Conservation (phyloP, 2,797 vertebrate species). For the Lacerta viridis region DNA sequence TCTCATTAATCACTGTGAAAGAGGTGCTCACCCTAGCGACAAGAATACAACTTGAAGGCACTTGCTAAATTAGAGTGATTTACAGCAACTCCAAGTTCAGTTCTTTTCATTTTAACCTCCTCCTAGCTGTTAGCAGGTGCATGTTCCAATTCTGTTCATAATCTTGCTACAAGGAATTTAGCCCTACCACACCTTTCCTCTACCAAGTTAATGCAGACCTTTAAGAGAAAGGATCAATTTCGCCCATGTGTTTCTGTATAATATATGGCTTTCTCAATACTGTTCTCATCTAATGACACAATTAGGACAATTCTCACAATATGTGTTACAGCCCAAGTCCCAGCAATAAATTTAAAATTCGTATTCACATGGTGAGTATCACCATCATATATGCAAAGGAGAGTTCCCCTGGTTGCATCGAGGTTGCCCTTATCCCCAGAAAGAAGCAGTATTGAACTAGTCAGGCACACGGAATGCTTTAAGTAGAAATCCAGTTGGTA, state of each 20-base stretch:
- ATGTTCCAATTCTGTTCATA: not conserved
- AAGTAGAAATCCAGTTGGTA: not conserved
- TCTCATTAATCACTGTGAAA: constrained; percentile 40
- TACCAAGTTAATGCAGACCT: not conserved
- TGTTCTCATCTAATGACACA: not conserved
- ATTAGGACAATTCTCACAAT: not conserved
- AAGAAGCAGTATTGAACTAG: not conserved
- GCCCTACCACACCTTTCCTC: not conserved
- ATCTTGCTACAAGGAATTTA: not conserved
- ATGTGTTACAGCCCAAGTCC: not conserved
- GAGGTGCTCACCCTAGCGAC: constrained; percentile 18
- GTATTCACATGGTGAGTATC: not conserved
- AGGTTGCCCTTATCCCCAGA: not conserved
- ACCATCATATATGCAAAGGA: not conserved
- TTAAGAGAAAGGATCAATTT: constrained; percentile 1
- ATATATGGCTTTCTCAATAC: not conserved
- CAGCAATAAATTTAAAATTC: not conserved
- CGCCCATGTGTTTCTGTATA: not conserved
- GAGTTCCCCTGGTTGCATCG: not conserved
- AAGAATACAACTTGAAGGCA: constrained; percentile 32
- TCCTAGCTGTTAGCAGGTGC: not conserved
- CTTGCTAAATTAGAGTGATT: constrained; percentile 29
- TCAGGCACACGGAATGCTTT: not conserved
- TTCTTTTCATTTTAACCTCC: constrained; percentile 7
- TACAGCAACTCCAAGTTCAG: not conserved